phyloP scores from a whole-genome alignment of 2,797 vertebrate species.

The Antrozous pallidus region DNA sequence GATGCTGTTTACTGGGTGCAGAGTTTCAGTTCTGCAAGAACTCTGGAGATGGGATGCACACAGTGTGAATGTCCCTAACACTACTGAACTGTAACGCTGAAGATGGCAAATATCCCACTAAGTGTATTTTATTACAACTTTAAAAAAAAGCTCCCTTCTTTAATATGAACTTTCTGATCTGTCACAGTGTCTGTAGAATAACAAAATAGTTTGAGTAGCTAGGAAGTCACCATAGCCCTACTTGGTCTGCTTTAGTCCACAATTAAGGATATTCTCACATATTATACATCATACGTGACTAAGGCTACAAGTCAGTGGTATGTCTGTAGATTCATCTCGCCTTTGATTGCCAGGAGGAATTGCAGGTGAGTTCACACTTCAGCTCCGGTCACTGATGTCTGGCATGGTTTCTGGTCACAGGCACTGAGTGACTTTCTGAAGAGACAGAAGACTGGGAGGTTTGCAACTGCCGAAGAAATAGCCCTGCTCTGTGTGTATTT shows the following conservation, averaged over 20 bases:
- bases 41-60: not conserved
- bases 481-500: slow-evolving; percentile 94
- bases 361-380: not conserved
- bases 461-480: slow-evolving; percentile 94
- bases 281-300: not conserved
- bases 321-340: not conserved
- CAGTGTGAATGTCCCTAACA: not conserved
- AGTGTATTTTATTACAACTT: not conserved
- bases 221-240: not conserved
- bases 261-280: not conserved
- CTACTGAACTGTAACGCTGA: not conserved
- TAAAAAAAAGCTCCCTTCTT: not conserved
- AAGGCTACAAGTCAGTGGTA: not conserved
- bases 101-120: not conserved
- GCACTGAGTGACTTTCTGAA: slow-evolving; percentile 92
- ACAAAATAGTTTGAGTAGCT: not conserved
- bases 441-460: slow-evolving; percentile 92
- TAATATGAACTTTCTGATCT: not conserved
- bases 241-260: not conserved
- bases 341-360: not conserved
- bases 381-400: not conserved
- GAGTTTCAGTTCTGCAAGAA: not conserved
- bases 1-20: not conserved
- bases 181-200: not conserved
- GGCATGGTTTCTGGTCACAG: slow-evolving; percentile 76